A percentile compares a stretch with the other conserved stretches of the same genome.
phyloP scores from a whole-genome alignment of 2,113 vertebrate species.

The Poeciliopsis occidentalis region DNA sequence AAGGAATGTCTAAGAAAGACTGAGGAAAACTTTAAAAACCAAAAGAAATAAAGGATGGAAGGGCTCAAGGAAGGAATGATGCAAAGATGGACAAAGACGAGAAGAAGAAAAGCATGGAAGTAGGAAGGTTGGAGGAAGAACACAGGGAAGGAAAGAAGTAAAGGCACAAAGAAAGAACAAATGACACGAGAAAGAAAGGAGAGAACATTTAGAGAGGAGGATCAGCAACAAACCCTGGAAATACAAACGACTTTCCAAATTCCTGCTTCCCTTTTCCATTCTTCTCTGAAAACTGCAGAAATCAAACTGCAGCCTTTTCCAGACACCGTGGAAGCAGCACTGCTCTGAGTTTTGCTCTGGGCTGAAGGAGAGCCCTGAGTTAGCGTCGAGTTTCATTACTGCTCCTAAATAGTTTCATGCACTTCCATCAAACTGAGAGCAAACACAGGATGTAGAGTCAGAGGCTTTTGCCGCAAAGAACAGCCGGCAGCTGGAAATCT shows the following conservation, averaged over 20 bases:
- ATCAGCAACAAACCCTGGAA: background rate
- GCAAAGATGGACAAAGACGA: too few relatives aligned
- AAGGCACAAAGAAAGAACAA: background rate
- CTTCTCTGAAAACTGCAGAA: background rate
- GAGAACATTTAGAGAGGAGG: background rate
- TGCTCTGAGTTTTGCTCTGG: background rate
- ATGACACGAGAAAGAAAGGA: background rate
- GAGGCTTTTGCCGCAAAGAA: constrained; percentile 14
- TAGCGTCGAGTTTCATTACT: background rate
- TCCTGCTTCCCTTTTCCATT: background rate
- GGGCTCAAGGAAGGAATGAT: too few relatives aligned
- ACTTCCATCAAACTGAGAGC: constrained; percentile 14
- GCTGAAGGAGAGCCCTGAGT: background rate
- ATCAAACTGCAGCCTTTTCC: background rate
- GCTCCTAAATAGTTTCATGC: constrained; percentile 27
- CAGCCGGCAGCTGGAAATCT: constrained; percentile 26
- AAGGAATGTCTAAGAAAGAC: too few relatives aligned
- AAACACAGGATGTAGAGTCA: constrained; percentile 32
- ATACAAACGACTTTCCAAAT: background rate
- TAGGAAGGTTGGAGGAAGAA: background rate
- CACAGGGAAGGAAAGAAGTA: background rate
- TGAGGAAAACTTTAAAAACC: too few relatives aligned
- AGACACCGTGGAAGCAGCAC: background rate
- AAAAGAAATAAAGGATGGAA: too few relatives aligned
- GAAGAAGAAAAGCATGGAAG: background rate